These are phyloP conservation scores for Campylomormyrus tamandua DNA, from an alignment of 2,113 vertebrate species.

Conservation along the genomic window DNA sequence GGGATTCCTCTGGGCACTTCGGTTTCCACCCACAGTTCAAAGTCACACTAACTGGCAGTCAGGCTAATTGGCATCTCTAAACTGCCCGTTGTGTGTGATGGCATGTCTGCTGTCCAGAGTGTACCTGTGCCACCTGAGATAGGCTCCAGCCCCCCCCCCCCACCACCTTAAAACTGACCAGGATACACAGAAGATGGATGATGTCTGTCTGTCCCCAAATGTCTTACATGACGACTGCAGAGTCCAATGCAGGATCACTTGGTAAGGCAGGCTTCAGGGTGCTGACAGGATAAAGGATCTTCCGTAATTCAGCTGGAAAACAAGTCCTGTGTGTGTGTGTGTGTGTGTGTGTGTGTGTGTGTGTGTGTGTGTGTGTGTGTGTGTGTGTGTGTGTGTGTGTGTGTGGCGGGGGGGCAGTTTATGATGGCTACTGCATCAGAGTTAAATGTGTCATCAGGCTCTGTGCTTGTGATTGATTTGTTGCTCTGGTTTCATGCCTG, in stretches of 20 bases:
- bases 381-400: background rate
- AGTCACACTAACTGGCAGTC: background rate
- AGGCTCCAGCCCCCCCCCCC: background rate
- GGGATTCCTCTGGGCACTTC: background rate
- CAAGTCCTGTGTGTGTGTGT: background rate
- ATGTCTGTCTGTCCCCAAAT: slow-evolving; percentile 29
- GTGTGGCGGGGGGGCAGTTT: background rate
- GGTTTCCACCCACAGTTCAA: background rate
- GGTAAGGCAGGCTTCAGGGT: background rate
- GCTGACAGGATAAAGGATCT: background rate
- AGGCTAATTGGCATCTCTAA: background rate
- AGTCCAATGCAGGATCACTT: background rate
- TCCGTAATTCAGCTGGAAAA: background rate
- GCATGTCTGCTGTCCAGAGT: background rate
- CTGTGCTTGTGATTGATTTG: background rate
- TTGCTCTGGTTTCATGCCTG: background rate
- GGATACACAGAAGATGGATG: background rate
- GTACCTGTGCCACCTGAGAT: background rate
- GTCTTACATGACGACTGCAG: slow-evolving; percentile 32
- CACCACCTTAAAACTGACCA: background rate
- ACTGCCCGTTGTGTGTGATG: background rate
- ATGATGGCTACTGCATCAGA: background rate
- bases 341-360: background rate
- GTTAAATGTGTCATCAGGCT: background rate
- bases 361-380: background rate